Evolutionary conservation across 2,888 invertebrate genomes (phyloP).

Genomic region (Hydropsyche betteni): DNA sequence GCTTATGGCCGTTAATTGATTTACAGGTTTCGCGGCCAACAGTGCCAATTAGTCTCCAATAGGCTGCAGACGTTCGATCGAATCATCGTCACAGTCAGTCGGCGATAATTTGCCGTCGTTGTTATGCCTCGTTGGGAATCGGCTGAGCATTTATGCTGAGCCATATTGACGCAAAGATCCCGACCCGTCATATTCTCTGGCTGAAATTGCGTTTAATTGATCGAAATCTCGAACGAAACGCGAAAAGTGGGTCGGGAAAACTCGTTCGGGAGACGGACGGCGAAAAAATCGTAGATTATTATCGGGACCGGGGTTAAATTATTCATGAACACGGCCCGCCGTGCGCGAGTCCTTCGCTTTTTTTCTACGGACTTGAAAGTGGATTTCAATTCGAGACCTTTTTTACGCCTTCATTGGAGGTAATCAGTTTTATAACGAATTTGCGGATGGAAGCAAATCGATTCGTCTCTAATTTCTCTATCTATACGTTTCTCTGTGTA

Average conservation of each 20-base stretch:
- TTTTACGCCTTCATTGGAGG: slow-evolving; percentile 48
- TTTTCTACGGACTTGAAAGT: slow-evolving; percentile 43
- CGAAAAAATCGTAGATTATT: slow-evolving; percentile 39
- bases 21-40: slow-evolving; percentile 27
- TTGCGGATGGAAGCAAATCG: slow-evolving; percentile 42
- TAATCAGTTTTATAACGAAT: slow-evolving; percentile 48
- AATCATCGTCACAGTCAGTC: slow-evolving; percentile 42
- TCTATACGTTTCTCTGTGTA: too few species aligned
- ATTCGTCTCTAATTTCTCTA: slow-evolving; percentile 15
- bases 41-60: slow-evolving; percentile 37
- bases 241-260: not conserved
- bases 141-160: too few species aligned
- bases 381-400: slow-evolving; percentile 49
- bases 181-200: too few species aligned
- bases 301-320: slow-evolving; percentile 42
- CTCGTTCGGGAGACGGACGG: slow-evolving; percentile 3
- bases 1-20: slow-evolving; percentile 17
- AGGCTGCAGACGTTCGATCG: slow-evolving; percentile 37
- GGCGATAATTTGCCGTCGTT: slow-evolving; percentile 13
- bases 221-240: too few species aligned
- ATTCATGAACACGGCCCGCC: slow-evolving; percentile 50
- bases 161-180: too few species aligned
- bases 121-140: not conserved
- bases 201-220: too few species aligned
- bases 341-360: slow-evolving; percentile 27